Evolutionary conservation across 2,888 invertebrate genomes (phyloP).

Genomic region (Metallyticus violacea): DNA sequence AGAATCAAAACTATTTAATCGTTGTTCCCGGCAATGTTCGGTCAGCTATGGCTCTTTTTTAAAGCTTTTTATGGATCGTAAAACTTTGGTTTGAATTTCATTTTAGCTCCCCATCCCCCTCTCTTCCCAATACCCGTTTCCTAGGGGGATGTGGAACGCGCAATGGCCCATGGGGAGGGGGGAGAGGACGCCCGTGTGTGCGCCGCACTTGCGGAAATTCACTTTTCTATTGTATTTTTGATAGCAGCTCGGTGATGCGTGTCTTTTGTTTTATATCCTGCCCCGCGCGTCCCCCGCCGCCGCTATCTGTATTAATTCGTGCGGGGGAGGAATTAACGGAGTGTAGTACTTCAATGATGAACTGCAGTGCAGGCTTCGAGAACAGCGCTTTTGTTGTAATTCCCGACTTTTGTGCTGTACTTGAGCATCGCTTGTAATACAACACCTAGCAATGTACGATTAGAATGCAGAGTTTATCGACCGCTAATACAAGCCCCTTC

Average conservation of each 20-base stretch:
- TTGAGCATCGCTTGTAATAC: background rate
- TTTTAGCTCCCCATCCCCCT: background rate
- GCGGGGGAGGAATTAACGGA: background rate
- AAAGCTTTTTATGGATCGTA: conserved; percentile 24
- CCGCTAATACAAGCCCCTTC: background rate
- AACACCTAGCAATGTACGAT: background rate
- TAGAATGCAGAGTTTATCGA: no score
- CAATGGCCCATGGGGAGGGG: background rate
- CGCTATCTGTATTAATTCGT: no score
- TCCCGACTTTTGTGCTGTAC: background rate
- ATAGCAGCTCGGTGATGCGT: conserved; percentile 5
- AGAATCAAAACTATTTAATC: conserved; percentile 8
- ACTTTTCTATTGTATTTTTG: conserved; percentile 11
- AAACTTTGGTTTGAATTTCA: conserved; percentile 23
- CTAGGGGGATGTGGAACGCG: background rate
- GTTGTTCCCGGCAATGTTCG: background rate
- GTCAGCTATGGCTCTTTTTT: conserved; percentile 9
- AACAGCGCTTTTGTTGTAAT: background rate
- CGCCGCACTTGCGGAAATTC: conserved; percentile 1
- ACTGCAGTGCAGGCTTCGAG: background rate
- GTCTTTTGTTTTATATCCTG: conserved; percentile 13
- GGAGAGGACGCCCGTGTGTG: no score
- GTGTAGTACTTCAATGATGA: background rate
- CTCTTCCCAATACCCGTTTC: no score
- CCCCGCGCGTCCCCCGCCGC: background rate